These are phyloP conservation scores for Ptycholaimellus sp. DNA, from an alignment of 2,888 invertebrate species.

Conservation along the genomic window DNA sequence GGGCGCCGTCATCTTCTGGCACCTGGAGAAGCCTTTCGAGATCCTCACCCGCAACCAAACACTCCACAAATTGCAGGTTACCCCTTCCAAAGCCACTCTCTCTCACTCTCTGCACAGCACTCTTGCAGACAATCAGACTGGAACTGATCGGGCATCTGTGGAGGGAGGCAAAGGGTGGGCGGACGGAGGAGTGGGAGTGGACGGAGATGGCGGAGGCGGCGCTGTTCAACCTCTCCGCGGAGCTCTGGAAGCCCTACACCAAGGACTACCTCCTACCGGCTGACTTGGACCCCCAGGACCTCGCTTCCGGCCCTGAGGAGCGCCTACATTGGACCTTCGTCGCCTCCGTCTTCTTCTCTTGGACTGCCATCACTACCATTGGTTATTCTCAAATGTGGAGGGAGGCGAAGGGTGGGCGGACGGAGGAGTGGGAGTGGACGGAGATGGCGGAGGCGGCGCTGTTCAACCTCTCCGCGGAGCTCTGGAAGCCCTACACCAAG, in stretches of 20 bases:
- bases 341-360: conserved; percentile 23
- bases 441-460: conserved; percentile 9
- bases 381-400: conserved; percentile 11
- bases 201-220: conserved; percentile 5
- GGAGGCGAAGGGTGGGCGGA: neutral
- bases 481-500: conserved; percentile 20
- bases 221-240: conserved; percentile 17
- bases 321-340: conserved; percentile 24
- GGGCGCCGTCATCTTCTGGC: conserved; percentile 20
- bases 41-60: conserved; percentile 19
- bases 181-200: neutral
- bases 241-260: conserved; percentile 21
- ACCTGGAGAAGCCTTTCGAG: conserved; percentile 21
- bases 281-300: too few relatives aligned
- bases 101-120: too few relatives aligned
- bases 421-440: neutral
- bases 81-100: too few relatives aligned
- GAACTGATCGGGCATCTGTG: too few relatives aligned
- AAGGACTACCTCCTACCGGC: conserved; percentile 23
- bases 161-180: neutral
- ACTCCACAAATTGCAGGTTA: too few relatives aligned
- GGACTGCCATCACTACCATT: conserved; percentile 25
- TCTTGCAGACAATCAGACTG: too few relatives aligned
- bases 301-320: too few relatives aligned
- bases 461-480: conserved; percentile 17